Base-by-base conservation (phyloP, 2,888 invertebrate species). In the Mycalesis mineus region DNA sequence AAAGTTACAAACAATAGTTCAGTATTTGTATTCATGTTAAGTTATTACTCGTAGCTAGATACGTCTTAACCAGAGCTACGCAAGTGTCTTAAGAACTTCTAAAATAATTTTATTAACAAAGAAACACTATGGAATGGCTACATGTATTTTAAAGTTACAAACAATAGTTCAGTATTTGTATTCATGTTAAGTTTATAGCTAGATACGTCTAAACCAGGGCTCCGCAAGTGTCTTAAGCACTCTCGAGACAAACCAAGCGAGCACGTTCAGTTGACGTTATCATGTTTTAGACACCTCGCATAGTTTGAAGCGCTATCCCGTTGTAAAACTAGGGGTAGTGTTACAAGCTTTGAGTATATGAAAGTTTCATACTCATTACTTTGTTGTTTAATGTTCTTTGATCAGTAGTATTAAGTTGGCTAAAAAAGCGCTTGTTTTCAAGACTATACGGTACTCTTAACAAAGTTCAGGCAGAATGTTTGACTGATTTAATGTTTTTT, bases 181-280 rank as follows among this genome's bases (percentile, higher is more conserved):
- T 55, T 51, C 22, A 37, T 7, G 31, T 33, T 58, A 55, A 45
- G 45, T 42, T 50, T 45, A 50, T 44, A 29, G 22, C 31, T 51
- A 51, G 51, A 51, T 49, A 48, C 22, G 49, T 55, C 51, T 49
- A 44, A 58, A 53, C 44, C 58, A 52, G 53, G 52, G 63, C 64
- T 62, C 57, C 57, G 61, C 65, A 68, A 67, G 65, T 68, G 66
- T 70, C 63, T 60, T 60, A 61, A 68, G 67, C 49, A 55, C 64
- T 60, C 66, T 69, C 58, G 58, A 60, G 62, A 51, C 51, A 69
- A 64, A 63, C 68, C 66, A 63, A 67, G 61, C 61, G 57, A 61
- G 68, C 63, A 65, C 62, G 60, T 64, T 63, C 60, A 53, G 52
- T 60, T 62, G 62, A 55, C 61, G 61, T 64, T 55, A 59, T 62